Percentiles rank a stretch among this genome's conserved stretches.
phyloP scores from a whole-genome alignment of 2,113 vertebrate genomes.

The Cromileptes altivelis region DNA sequence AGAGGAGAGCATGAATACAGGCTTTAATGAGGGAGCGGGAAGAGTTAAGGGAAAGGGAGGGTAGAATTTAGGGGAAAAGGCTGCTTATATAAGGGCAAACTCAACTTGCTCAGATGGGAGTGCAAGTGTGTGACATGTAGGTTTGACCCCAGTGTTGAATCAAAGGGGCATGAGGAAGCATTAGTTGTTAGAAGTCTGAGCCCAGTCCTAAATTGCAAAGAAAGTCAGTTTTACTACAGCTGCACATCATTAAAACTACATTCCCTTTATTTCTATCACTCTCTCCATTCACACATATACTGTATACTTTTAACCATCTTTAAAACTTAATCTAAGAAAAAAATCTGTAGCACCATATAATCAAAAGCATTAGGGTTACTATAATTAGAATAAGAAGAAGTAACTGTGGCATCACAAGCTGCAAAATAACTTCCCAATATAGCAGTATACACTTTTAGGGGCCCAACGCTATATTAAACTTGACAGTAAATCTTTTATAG shows the following conservation, averaged over 20 bases:
- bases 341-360: no score
- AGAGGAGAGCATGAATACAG: slow-evolving; percentile 50
- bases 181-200: neutral
- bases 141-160: slow-evolving; percentile 31
- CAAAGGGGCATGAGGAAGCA: slow-evolving; percentile 14
- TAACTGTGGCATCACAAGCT: no score
- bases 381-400: no score
- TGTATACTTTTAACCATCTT: no score
- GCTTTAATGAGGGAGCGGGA: slow-evolving; percentile 73
- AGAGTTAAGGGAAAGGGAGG: slow-evolving; percentile 39
- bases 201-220: neutral
- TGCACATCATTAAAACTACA: neutral
- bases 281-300: neutral
- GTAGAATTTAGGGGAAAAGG: slow-evolving; percentile 62
- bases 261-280: neutral
- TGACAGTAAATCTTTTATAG: no score
- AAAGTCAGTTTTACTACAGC: slow-evolving; percentile 10
- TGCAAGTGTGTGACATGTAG: slow-evolving; percentile 20
- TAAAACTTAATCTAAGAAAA: no score
- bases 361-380: no score
- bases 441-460: no score
- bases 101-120: slow-evolving; percentile 33
- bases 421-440: no score
- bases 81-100: slow-evolving; percentile 67
- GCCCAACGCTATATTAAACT: no score